A percentile compares a stretch with the other conserved stretches of the same genome.
Conservation (phyloP, 2,888 invertebrate genomes). For the Hypena proboscidalis region DNA sequence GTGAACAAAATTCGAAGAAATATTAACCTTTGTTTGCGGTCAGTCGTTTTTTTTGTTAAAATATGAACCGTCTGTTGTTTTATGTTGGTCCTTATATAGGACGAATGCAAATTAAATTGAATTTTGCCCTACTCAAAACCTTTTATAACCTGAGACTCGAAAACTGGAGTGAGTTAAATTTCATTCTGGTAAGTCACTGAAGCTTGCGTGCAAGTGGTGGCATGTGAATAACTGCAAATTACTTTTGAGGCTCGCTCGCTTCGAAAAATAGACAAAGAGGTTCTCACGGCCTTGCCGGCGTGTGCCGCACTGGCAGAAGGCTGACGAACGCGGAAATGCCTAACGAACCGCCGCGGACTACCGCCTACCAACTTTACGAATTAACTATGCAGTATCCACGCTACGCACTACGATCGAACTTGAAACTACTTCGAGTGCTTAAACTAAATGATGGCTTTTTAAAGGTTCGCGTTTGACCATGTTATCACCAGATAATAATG, state of each 20-base stretch:
- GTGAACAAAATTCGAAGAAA: slow-evolving; percentile 1
- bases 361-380: slow-evolving; percentile 75
- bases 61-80: no score
- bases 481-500: no score
- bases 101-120: no score
- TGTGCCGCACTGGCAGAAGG: slow-evolving; percentile 67
- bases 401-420: no score
- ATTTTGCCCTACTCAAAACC: no score
- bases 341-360: slow-evolving; percentile 72
- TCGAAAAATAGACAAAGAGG: slow-evolving; percentile 77
- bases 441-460: slow-evolving; percentile 16
- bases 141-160: slow-evolving; percentile 1
- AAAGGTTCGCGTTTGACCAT: no score
- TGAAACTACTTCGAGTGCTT: slow-evolving; percentile 8
- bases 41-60: not conserved
- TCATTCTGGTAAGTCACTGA: slow-evolving; percentile 18
- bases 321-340: slow-evolving; percentile 72
- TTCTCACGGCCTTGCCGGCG: slow-evolving; percentile 77
- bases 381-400: slow-evolving; percentile 57
- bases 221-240: slow-evolving; percentile 46
- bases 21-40: not conserved
- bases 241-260: slow-evolving; percentile 39
- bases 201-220: slow-evolving; percentile 23
- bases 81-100: no score
- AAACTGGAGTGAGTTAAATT: slow-evolving; percentile 9